phyloP scores from a whole-genome alignment of 2,888 invertebrate species.

The Pyrocoelia pectoralis region DNA sequence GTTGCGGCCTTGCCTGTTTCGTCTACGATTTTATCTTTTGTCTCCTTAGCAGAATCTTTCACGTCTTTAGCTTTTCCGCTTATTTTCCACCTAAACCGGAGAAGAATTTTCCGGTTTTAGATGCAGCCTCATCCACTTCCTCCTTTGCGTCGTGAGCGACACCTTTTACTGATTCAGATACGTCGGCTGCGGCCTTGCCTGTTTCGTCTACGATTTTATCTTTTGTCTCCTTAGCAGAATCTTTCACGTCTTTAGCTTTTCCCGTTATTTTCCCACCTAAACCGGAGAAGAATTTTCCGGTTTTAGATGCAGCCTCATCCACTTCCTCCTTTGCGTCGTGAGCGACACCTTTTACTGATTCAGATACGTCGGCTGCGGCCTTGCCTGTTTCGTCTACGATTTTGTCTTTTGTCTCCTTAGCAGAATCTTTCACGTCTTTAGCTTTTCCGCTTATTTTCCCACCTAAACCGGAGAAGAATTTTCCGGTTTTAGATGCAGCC shows the following conservation, averaged over 20 bases:
- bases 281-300: conserved; percentile 34
- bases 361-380: background rate
- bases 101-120: too few species aligned
- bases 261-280: conserved; percentile 32
- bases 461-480: conserved; percentile 33
- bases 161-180: too few species aligned
- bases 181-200: conserved; percentile 34
- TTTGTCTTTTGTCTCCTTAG: conserved; percentile 10
- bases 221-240: conserved; percentile 24
- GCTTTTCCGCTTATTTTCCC: conserved; percentile 28
- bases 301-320: conserved; percentile 19
- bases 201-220: conserved; percentile 41
- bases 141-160: too few species aligned
- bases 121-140: too few species aligned
- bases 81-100: too few species aligned
- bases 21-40: too few species aligned
- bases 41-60: too few species aligned
- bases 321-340: conserved; percentile 3
- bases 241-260: conserved; percentile 23
- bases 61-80: too few species aligned
- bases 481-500: conserved; percentile 29
- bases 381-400: conserved; percentile 14
- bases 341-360: background rate
- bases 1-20: too few species aligned
- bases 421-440: conserved; percentile 13